Conservation (phyloP, 1,140 invertebrate genomes). For the Proales similis region DNA sequence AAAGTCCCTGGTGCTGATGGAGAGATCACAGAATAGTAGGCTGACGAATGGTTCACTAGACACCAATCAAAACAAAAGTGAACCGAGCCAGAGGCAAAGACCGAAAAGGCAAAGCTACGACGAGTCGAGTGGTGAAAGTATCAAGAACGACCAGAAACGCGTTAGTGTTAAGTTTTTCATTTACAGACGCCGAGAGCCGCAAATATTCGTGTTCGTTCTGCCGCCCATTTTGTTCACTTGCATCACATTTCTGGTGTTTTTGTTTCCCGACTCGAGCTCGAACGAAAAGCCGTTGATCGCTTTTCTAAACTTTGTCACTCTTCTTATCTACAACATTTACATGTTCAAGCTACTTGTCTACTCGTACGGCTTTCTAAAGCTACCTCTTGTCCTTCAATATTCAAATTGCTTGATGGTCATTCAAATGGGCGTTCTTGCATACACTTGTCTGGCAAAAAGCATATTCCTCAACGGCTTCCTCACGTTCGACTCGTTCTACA, state of each 20-base stretch:
- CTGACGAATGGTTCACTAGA: too few relatives aligned
- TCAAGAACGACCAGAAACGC: too few relatives aligned
- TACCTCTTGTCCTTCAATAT: slow-evolving; percentile 25
- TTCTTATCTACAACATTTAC: slow-evolving; percentile 19
- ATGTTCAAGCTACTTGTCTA: slow-evolving; percentile 17
- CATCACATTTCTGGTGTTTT: slow-evolving; percentile 28
- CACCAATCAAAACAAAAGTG: too few relatives aligned
- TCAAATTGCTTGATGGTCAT: slow-evolving; percentile 35
- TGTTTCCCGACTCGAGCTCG: slow-evolving; percentile 4
- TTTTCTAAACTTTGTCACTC: slow-evolving; percentile 24
- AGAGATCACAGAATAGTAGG: too few relatives aligned
- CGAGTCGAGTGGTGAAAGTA: too few relatives aligned
- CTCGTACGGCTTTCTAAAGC: slow-evolving; percentile 18
- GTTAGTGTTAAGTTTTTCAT: slow-evolving; percentile 29
- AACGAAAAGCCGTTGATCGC: slow-evolving; percentile 26
- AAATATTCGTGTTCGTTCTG: slow-evolving; percentile 24
- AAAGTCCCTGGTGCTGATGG: too few relatives aligned
- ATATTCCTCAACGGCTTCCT: slow-evolving; percentile 22
- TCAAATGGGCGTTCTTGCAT: slow-evolving; percentile 31
- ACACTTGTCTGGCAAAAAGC: slow-evolving; percentile 24
- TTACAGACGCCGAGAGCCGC: slow-evolving; percentile 25
- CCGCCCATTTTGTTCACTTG: slow-evolving; percentile 24
- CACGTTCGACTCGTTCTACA: background rate
- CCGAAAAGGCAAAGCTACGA: too few relatives aligned
- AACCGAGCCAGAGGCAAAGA: too few relatives aligned